Conservation (phyloP, 1,140 invertebrate species). For the Calephelis virginiensis region DNA sequence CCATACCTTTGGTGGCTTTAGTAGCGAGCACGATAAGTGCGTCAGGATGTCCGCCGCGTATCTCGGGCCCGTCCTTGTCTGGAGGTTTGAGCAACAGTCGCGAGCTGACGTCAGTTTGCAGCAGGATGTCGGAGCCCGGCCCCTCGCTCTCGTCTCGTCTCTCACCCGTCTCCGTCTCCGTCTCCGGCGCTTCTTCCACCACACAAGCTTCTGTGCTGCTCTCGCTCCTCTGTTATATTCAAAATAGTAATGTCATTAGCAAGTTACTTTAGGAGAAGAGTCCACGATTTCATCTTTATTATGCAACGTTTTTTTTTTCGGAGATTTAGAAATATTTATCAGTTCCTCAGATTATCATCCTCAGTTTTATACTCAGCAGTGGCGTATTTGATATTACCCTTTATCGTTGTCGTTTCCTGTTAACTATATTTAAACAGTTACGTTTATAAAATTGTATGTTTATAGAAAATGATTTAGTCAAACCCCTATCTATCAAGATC, state of each 20-base stretch:
- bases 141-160: neutral
- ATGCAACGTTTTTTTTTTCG: no score
- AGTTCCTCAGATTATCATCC: no score
- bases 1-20: constrained; percentile 89
- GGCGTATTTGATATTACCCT: no score
- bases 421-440: no score
- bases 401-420: no score
- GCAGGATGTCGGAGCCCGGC: constrained; percentile 52
- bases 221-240: constrained; percentile 47
- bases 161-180: neutral
- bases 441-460: no score
- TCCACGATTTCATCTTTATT: no score
- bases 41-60: constrained; percentile 93
- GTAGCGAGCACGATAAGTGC: constrained; percentile 96
- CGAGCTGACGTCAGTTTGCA: constrained; percentile 87
- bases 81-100: constrained; percentile 87
- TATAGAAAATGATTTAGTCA: no score
- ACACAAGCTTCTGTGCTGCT: constrained; percentile 32
- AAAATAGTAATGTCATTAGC: neutral
- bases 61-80: constrained; percentile 91
- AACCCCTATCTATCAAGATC: no score
- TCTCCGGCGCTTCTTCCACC: neutral
- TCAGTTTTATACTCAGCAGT: no score
- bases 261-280: no score
- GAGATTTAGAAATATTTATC: no score